Evolutionary conservation across 2,113 vertebrate species (phyloP).

Genomic region (Urocolius indicus): DNA sequence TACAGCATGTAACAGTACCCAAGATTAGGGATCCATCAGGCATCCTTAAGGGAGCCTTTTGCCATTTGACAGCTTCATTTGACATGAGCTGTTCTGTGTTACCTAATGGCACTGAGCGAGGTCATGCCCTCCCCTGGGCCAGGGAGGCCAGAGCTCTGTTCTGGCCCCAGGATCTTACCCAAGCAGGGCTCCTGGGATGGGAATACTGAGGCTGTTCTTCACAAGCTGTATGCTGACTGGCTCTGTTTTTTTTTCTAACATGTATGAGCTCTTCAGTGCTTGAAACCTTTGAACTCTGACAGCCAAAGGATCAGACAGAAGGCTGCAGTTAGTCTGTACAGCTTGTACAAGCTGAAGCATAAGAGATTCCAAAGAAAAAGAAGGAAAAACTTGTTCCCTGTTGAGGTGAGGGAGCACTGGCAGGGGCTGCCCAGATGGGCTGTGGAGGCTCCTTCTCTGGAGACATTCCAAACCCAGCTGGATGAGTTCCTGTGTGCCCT

Average conservation of each 20-base stretch:
- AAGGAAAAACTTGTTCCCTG: no score
- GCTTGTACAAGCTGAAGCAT: neutral
- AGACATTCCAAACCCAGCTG: no score
- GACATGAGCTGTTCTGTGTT: neutral
- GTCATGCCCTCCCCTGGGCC: rapidly evolving
- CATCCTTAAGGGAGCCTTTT: neutral
- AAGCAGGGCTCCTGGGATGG: neutral
- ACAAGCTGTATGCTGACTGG: rapidly evolving
- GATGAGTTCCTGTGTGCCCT: no score
- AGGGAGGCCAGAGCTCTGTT: neutral
- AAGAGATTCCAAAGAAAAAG: no score
- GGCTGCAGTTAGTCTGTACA: neutral
- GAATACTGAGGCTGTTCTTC: neutral
- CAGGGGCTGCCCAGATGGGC: no score
- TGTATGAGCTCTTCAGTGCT: neutral
- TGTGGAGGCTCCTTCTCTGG: no score
- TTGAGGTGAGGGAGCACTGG: no score
- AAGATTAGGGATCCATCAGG: neutral
- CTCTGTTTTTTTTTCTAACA: neutral
- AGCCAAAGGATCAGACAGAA: neutral
- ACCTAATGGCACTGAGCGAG: neutral
- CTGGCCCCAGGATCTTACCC: no score
- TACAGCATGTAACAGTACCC: neutral
- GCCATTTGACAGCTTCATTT: neutral
- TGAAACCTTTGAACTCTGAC: rapidly evolving